Evolutionary conservation across 1,140 invertebrate species (phyloP), one percentile per base, ranked within the genome.

Genomic region (Mercenaria mercenaria): DNA sequence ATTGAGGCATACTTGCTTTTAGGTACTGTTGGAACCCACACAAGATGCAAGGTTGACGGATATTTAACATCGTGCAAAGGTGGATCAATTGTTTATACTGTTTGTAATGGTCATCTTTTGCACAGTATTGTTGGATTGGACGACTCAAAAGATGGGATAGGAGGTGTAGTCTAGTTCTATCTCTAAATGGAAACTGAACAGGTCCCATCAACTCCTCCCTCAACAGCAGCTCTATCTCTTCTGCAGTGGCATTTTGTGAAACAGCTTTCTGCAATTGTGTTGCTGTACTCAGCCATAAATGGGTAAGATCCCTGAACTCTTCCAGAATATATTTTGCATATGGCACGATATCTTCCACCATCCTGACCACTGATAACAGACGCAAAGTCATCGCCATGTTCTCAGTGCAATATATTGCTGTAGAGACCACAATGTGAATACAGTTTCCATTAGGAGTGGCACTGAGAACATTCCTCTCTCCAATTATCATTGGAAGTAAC

Each of bases 381-480:
- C 59, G 59, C 59, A 64, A 29, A 8, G 59, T 64, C 59, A 64
- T 64, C 29, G 59, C 59, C 59, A 64, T 64, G n/a, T 64, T 29
- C 26, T 64, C 59, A 64, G 1, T 64, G 59, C 59, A 23, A 64
- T 64, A 64, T 64, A 64, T 64, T 29, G 26, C 59, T 64, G 59
- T 64, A 15, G 59, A 64, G 29, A 64, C 59, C 29, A 26, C 26
- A 64, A 29, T 64, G 26, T 29, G 29, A 29, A 64, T 64, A 29
- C 59, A 64, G 59, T 64, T 64, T 64, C 59, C 59, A 64, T 64
- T 29, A 29, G 59, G n/a, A 4, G 59, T 64, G 59, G 59, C 59
- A 29, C 59, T 29, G n/a, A 64, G 59, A 64, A 64, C 59, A 29
- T 29, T 26, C 59, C 59, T 64, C 15, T 64, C 59, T 64, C 59